These are phyloP conservation scores for Leptinotarsa lineolata DNA, from an alignment of 1,140 invertebrate genomes.

Conservation along the genomic window DNA sequence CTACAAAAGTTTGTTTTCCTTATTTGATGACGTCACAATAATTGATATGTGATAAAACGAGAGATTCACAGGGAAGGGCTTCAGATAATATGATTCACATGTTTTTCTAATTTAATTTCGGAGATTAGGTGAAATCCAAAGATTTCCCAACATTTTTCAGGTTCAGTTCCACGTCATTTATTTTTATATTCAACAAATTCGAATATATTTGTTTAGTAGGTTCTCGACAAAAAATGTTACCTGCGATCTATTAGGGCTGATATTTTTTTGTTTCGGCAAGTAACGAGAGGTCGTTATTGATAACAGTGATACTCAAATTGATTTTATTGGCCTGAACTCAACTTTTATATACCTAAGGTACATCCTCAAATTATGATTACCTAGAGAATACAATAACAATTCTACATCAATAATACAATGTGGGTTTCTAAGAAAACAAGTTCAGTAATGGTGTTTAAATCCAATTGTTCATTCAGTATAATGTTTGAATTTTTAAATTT, in stretches of 20 bases:
- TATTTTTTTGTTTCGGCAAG: neutral
- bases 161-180: neutral
- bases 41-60: neutral
- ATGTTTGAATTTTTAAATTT: too few species aligned
- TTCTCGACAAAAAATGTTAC: neutral
- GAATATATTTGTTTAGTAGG: neutral
- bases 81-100: constrained; percentile 9
- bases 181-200: neutral
- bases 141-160: neutral
- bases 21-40: neutral
- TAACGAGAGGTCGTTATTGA: constrained; percentile 4
- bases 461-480: too few species aligned
- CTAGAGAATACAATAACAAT: too few species aligned
- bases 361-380: too few species aligned
- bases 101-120: neutral
- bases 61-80: neutral
- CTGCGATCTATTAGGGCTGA: constrained; percentile 1
- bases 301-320: neutral
- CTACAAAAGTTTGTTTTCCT: neutral
- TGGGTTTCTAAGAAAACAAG: too few species aligned
- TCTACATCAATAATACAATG: too few species aligned
- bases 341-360: too few species aligned
- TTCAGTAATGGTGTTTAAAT: too few species aligned
- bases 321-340: too few species aligned
- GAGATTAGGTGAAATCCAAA: neutral